Conservation (phyloP, 30 jellyfish, hydroid and myxozoan genomes). For the Hydractinia symbiolongicarpus region DNA sequence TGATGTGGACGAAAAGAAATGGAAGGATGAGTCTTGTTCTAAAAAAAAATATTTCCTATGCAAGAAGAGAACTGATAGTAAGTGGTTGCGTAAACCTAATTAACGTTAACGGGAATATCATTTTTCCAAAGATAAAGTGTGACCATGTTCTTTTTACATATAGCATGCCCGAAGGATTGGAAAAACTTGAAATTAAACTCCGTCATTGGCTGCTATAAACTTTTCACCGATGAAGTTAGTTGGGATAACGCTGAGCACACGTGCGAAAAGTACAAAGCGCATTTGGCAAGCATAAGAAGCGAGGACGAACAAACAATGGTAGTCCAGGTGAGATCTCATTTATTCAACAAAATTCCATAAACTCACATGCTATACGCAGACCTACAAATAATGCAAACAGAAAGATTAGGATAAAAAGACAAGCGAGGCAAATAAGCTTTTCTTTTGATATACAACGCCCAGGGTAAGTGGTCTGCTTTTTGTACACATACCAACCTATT, state of each 20-base stretch:
- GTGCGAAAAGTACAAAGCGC: slow-evolving; percentile 63
- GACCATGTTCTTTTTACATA: background rate
- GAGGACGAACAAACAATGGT: slow-evolving; percentile 97
- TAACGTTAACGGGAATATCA: background rate
- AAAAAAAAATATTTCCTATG: slow-evolving; percentile 56
- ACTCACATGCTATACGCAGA: slow-evolving; percentile 12
- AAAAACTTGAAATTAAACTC: slow-evolving; percentile 68
- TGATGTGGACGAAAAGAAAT: slow-evolving; percentile 66
- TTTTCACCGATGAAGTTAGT: slow-evolving; percentile 53
- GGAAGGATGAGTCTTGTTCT: slow-evolving; percentile 89
- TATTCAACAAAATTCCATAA: background rate
- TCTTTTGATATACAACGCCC: slow-evolving; percentile 28
- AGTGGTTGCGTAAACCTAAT: background rate
- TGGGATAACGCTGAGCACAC: slow-evolving; percentile 97
- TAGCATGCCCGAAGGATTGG: slow-evolving; percentile 79
- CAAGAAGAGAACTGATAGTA: slow-evolving; percentile 56
- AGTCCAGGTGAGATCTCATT: slow-evolving; percentile 43
- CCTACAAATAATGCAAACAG: background rate
- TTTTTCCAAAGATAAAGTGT: background rate
- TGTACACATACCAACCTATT: background rate
- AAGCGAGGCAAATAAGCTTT: background rate
- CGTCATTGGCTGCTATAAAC: slow-evolving; percentile 70
- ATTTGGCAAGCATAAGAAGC: slow-evolving; percentile 68
- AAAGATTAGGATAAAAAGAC: background rate
- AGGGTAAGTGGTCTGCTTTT: background rate